Evolutionary conservation across 2,113 vertebrate species (phyloP).

Genomic region (Pachyramphus minor): DNA sequence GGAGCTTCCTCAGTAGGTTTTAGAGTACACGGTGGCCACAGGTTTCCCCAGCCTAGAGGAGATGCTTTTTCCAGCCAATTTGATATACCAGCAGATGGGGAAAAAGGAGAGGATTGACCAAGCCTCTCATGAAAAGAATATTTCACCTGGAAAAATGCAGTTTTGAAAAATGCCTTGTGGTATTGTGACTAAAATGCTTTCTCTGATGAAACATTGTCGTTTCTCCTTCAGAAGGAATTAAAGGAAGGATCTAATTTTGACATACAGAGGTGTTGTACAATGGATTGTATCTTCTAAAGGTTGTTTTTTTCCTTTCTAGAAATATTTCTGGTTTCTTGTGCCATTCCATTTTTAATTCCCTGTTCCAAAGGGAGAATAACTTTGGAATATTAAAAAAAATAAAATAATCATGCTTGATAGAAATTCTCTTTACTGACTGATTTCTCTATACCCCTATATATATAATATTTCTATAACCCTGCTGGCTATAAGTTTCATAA

Average conservation of each 20-base stretch:
- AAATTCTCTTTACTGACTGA: not conserved
- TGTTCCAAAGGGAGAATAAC: not conserved
- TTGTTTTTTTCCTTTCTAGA: not conserved
- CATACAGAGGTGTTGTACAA: not conserved
- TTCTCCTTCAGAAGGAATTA: not conserved
- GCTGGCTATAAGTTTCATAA: not conserved
- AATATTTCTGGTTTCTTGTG: not conserved
- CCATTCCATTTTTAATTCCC: not conserved
- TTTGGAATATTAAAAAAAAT: not conserved
- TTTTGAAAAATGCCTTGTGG: not conserved
- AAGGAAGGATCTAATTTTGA: not conserved
- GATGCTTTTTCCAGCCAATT: not conserved
- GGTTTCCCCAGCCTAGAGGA: not conserved
- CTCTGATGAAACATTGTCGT: not conserved
- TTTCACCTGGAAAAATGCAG: not conserved
- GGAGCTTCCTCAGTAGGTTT: not conserved
- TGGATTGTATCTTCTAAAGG: not conserved
- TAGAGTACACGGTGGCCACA: rapidly evolving
- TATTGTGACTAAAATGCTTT: not conserved
- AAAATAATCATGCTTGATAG: not conserved
- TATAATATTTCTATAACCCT: not conserved
- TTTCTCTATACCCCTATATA: not conserved
- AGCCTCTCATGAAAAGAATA: not conserved
- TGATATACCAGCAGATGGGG: not conserved
- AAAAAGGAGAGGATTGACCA: rapidly evolving